Conservation (phyloP, 2,113 vertebrate species). For the Ptychochromis oligacanthus region DNA sequence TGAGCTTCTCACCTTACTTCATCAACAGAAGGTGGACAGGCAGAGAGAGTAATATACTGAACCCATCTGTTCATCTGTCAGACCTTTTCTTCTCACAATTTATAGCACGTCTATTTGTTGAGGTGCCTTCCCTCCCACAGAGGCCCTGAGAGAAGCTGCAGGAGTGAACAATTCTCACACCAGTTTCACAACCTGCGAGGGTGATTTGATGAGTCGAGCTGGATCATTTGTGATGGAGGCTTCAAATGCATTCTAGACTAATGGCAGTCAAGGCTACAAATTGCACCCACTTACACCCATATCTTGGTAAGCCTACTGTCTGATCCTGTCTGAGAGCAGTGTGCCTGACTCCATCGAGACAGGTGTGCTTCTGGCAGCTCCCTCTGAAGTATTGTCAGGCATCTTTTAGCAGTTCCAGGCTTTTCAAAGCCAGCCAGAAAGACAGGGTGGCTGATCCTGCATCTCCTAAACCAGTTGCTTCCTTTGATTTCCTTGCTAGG, state of each 20-base stretch:
- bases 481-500: conserved; percentile 61
- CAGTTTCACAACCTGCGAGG: conserved; percentile 56
- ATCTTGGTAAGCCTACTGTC: conserved; percentile 50
- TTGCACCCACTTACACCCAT: conserved; percentile 63
- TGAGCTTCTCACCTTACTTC: conserved; percentile 63
- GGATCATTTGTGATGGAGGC: conserved; percentile 64
- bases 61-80: conserved; percentile 81
- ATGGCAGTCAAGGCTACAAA: conserved; percentile 70
- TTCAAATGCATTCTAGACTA: conserved; percentile 68
- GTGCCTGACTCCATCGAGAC: conserved; percentile 44
- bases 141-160: conserved; percentile 48
- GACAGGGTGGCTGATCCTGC: conserved; percentile 45
- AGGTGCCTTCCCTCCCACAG: conserved; percentile 68
- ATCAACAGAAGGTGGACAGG: conserved; percentile 68
- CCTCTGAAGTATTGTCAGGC: conserved; percentile 57
- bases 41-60: conserved; percentile 75
- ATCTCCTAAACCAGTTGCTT: conserved; percentile 55
- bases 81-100: conserved; percentile 76
- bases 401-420: conserved; percentile 53
- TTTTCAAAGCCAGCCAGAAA: conserved; percentile 37
- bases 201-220: conserved; percentile 62
- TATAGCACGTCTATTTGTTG: conserved; percentile 73
- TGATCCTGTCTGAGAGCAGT: conserved; percentile 38
- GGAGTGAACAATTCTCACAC: conserved; percentile 65
- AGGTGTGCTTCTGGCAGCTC: conserved; percentile 58